phyloP scores from a whole-genome alignment of 2,888 invertebrate species.

The Melolontha melolontha region DNA sequence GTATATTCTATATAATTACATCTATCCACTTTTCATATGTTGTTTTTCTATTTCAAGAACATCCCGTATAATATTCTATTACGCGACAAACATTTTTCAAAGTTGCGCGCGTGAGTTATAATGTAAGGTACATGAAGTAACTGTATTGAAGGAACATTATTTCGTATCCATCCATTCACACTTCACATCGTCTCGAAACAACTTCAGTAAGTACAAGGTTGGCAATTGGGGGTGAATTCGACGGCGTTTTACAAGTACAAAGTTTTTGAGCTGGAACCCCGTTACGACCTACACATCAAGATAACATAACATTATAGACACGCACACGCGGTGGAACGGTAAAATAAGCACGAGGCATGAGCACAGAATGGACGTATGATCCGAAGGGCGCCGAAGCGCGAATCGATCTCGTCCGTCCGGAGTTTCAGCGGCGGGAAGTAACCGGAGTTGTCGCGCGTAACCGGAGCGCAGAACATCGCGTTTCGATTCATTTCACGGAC shows the following conservation, averaged over 20 bases:
- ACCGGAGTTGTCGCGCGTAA: slow-evolving; percentile 38
- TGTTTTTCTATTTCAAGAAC: too few species aligned
- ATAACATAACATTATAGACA: slow-evolving; percentile 9
- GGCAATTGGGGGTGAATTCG: background rate
- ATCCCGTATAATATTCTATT: too few species aligned
- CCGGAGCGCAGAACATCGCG: slow-evolving; percentile 36
- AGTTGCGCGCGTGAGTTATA: too few species aligned
- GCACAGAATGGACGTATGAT: background rate
- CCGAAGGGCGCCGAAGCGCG: slow-evolving; percentile 36
- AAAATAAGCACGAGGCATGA: slow-evolving; percentile 17
- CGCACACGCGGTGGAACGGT: slow-evolving; percentile 2
- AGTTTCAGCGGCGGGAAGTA: slow-evolving; percentile 34
- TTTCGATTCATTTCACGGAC: slow-evolving; percentile 33
- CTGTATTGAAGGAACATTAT: too few species aligned
- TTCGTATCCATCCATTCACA: too few species aligned
- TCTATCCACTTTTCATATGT: too few species aligned
- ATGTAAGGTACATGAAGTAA: too few species aligned
- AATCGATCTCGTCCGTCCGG: slow-evolving; percentile 37
- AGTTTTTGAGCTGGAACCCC: slow-evolving; percentile 10
- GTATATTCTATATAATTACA: too few species aligned
- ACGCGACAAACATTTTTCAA: too few species aligned
- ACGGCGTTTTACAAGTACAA: slow-evolving; percentile 9
- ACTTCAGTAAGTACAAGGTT: background rate
- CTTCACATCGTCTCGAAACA: background rate
- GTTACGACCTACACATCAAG: slow-evolving; percentile 12